These are phyloP conservation scores for Cyaniris semiargus DNA, from an alignment of 2,888 invertebrate species.

Conservation along the genomic window DNA sequence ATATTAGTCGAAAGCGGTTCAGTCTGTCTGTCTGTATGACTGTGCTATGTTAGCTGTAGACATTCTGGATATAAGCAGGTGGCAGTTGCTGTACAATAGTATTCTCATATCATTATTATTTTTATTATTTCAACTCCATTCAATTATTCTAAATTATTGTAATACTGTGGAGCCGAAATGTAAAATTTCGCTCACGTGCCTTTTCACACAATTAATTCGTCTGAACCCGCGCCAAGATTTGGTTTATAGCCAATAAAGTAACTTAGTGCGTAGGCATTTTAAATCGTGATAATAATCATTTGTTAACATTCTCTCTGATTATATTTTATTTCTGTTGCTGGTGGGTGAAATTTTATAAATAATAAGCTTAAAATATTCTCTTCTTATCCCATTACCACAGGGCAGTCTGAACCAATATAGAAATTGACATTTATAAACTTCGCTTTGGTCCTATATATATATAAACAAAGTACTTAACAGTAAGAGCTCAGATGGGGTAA, in stretches of 20 bases:
- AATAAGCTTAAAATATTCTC: background rate
- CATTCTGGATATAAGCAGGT: background rate
- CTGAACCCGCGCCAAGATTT: slow-evolving; percentile 15
- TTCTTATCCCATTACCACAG: background rate
- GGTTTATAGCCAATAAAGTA: slow-evolving; percentile 2
- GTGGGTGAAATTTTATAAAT: background rate
- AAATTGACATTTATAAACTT: background rate
- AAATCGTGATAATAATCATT: slow-evolving; percentile 1
- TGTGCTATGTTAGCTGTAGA: no score
- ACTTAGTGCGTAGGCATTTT: slow-evolving; percentile 19
- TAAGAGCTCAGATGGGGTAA: background rate
- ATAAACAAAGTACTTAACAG: background rate
- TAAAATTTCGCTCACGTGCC: background rate
- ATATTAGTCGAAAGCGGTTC: no score
- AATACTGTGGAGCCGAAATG: background rate
- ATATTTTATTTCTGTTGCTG: background rate
- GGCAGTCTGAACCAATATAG: background rate
- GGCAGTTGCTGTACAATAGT: background rate
- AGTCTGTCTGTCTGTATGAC: no score
- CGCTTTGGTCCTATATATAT: background rate
- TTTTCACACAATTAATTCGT: background rate
- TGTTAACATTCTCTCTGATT: slow-evolving; percentile 1
- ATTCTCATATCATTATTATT: background rate
- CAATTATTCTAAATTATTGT: background rate
- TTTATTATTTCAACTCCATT: background rate